Conservation (phyloP, 2,888 invertebrate genomes). For the Pseudococcus jackbeardsleyi region DNA sequence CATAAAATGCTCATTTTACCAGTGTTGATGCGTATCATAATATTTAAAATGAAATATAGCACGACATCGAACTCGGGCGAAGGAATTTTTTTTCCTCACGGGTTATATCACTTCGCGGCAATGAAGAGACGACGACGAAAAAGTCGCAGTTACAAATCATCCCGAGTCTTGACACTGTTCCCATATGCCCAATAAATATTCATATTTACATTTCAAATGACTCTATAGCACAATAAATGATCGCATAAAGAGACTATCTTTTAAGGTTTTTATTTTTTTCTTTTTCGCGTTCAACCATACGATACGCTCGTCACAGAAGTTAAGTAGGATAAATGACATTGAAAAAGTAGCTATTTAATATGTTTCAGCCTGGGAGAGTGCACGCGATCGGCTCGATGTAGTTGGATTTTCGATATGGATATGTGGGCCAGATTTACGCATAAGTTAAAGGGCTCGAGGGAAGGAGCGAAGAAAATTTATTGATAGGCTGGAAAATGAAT, state of each 20-base stretch:
- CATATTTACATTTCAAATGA: conserved; percentile 52
- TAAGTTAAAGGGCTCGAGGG: neutral
- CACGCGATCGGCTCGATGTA: neutral
- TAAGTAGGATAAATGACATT: conserved; percentile 33
- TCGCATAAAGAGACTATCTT: conserved; percentile 23
- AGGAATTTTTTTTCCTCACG: conserved; percentile 3
- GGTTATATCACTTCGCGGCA: conserved; percentile 35
- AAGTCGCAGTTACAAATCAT: conserved; percentile 53
- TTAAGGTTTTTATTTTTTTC: neutral
- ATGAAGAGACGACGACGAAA: conserved; percentile 46
- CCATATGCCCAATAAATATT: conserved; percentile 54
- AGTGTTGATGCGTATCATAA: conserved; percentile 53
- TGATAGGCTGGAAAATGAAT: too few species aligned
- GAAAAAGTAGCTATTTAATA: neutral
- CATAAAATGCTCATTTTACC: conserved; percentile 52
- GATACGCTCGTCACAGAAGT: conserved; percentile 24
- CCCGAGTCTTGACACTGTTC: conserved; percentile 39
- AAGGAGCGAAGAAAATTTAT: neutral
- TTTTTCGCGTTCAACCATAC: neutral
- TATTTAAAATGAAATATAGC: conserved; percentile 56
- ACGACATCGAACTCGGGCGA: conserved; percentile 30
- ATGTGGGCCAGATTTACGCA: neutral
- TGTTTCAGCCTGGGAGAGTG: neutral
- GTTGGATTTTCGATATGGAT: too few species aligned
- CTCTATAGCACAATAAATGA: conserved; percentile 41